phyloP scores from a whole-genome alignment of 2,797 vertebrate species.

The Tauraco hartlaubi region DNA sequence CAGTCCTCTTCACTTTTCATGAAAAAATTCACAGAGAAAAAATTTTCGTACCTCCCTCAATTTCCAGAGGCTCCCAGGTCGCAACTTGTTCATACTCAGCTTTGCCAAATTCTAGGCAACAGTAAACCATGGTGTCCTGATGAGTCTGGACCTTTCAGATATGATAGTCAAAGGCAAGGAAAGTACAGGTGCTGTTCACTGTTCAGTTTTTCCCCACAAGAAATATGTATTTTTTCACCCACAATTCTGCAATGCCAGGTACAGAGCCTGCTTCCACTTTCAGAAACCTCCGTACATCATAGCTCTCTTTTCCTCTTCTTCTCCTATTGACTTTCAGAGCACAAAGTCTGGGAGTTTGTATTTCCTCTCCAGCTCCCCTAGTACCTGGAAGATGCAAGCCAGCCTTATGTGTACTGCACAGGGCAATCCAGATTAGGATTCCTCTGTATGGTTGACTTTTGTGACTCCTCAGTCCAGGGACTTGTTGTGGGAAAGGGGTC shows the following conservation, averaged over 20 bases:
- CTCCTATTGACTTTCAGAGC: neutral
- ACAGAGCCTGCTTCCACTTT: neutral
- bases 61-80: neutral
- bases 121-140: neutral
- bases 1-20: neutral
- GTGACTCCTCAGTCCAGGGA: neutral
- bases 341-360: neutral
- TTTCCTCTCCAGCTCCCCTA: neutral
- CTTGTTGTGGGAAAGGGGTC: neutral
- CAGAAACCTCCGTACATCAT: neutral
- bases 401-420: neutral
- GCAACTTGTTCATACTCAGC: neutral
- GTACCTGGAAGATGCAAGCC: neutral
- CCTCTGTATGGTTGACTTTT: neutral
- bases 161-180: neutral
- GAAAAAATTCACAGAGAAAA: neutral
- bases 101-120: neutral
- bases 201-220: neutral
- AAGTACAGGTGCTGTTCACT: neutral
- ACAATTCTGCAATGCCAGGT: neutral
- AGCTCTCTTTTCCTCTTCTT: neutral
- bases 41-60: neutral
- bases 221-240: neutral
- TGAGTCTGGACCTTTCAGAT: neutral
- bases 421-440: neutral